Conservation (phyloP, 2,888 invertebrate species). For the Lasioglossum pauxillum region DNA sequence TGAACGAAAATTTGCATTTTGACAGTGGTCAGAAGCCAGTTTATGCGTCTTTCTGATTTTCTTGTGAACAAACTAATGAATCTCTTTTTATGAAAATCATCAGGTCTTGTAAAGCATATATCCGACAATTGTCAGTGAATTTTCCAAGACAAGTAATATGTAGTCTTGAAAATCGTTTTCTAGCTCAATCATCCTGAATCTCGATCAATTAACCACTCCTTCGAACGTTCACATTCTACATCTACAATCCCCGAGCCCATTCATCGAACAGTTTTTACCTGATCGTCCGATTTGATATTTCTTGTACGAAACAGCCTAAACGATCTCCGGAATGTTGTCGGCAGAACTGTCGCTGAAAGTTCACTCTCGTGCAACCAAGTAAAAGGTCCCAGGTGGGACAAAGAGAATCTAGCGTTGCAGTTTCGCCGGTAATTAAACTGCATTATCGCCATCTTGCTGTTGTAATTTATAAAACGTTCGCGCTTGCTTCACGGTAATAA, state of each 20-base stretch:
- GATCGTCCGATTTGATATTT: neutral
- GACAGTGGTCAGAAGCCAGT: too few species aligned
- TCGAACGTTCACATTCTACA: conserved; percentile 4
- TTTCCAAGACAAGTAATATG: neutral
- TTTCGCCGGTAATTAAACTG: conserved; percentile 40
- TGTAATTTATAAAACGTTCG: conserved; percentile 27
- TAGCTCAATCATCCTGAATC: neutral
- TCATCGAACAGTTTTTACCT: neutral
- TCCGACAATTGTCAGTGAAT: neutral
- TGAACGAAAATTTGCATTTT: too few species aligned
- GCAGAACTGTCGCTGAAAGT: neutral
- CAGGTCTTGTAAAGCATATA: neutral
- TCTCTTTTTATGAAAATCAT: neutral
- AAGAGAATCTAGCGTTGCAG: neutral
- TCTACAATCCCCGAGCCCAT: neutral
- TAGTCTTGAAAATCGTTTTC: neutral
- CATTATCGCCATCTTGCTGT: conserved; percentile 19
- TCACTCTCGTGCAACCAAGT: neutral
- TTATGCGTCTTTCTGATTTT: neutral
- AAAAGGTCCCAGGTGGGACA: conserved; percentile 2
- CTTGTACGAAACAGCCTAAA: neutral
- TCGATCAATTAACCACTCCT: conserved; percentile 10
- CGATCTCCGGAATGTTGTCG: neutral
- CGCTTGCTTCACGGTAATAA: conserved; percentile 47
- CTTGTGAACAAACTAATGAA: neutral